Evolutionary conservation across 2,113 vertebrate genomes (phyloP), one percentile per base, ranked within the genome.

Genomic region (Holacanthus passer): DNA sequence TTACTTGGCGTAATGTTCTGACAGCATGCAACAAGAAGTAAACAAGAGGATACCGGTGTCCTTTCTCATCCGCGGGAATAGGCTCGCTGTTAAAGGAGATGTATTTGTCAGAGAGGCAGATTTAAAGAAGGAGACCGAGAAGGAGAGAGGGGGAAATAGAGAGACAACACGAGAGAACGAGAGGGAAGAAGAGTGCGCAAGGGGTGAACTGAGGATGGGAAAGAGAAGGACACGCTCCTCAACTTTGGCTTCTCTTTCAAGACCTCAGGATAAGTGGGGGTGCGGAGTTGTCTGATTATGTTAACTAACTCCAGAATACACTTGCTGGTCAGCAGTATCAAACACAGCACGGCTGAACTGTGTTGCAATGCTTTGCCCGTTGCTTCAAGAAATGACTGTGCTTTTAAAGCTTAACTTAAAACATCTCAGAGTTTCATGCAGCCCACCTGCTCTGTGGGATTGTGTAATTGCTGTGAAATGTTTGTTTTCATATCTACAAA

Each of bases 31-130:
- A 74, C 78, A 83, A 68, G 81, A 59, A 55, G 78, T 81, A 89
- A 89, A 92, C 88, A 81, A 81, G 82, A 85, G 79, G 77, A 82
- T 85, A 47, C 79, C 22, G 52, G 55, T 84, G 87, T 90, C 86
- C 82, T 82, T 72, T 89, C 66, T 82, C 71, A 82, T 87, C 74
- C 62, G 16, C 35, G 22, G 67, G 45, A 73, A 88, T 24, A 39
- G 59, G 14, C n/a, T 65, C 19, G 60, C 75, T 67, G 64, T 85
- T 88, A 48, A 79, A 73, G 60, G 45, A 80, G 75, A 85, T 77
- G 68, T 82, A 69, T 84, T 79, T 72, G 89, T 84, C 74, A 77
- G 32, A 39, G n/a, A 68, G 32, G 10, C 31, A 27, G 24, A 35
- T 12, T 48, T 3, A 48, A 72, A 64, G 32, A 55, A 60, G 35